Base-by-base conservation (phyloP, 2,888 invertebrate genomes). In the Chloroclysta siterata region DNA sequence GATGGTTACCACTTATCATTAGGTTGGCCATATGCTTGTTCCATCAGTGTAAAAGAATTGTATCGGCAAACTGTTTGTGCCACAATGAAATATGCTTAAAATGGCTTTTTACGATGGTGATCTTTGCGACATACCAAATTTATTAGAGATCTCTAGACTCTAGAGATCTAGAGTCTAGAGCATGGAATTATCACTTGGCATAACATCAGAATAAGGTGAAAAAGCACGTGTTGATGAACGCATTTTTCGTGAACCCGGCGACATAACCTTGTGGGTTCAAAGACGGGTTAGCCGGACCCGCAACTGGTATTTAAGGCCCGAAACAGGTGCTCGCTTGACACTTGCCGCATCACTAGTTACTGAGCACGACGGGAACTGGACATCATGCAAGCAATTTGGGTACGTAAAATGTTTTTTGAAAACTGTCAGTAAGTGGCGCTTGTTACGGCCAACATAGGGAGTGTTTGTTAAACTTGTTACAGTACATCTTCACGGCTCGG, bases 381-480 rank as follows among this genome's bases (percentile, higher is more conserved):
- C 79, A 80, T 73, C 74, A 90, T 90, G 90, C 76, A 79, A 73
- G 76, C 77, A 46, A 71, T 82, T 71, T 82, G 81, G 89, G 90
- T 90, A 88, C 75, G 90, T 90, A 82, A 41, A 50, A 10, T 39
- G 28, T 36, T 14, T 39, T 56, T 61, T 47, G 36, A 11, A 17
- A 48, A 53, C 29, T 42, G 14, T 29, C 15, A 17, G 13, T 28
- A 10, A 52, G 5, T 52, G 36, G 14, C 39, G 29, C 52, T 11
- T 28, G 22, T 1, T 47, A 13, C 11, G 28, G 10, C 5, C 0
- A 47, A 44, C 14, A 8, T 44, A 15, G 36, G 11, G 8, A 39
- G 36, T 39, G 36, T 11, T 39, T 39, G 8, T 39, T 4, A 5
- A 22, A 22, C 22, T 22, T 22, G 22, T 22, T 22, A 22, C 22